These are phyloP conservation scores for Ormyrus rosae DNA, from an alignment of 2,888 invertebrate species.

Conservation along the genomic window DNA sequence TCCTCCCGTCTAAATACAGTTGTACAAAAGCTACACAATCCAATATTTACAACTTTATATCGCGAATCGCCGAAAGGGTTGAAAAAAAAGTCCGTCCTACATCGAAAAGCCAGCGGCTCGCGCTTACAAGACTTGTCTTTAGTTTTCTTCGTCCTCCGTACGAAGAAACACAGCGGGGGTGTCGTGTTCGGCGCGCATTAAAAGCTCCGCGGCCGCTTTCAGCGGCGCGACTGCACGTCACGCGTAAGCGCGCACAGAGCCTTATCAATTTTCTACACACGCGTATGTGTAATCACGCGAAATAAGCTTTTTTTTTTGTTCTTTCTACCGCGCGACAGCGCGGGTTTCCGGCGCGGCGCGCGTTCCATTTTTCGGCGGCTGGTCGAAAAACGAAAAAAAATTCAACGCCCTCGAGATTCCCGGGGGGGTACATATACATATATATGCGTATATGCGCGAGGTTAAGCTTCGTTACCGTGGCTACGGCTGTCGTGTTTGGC, in stretches of 20 bases:
- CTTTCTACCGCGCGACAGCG: no score
- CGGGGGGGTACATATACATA: neutral
- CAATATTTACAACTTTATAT: neutral
- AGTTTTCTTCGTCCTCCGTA: slow-evolving; percentile 7
- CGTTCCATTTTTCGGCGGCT: slow-evolving; percentile 13
- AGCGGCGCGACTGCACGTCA: slow-evolving; percentile 2
- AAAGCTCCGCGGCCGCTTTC: slow-evolving; percentile 29
- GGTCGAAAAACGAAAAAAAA: slow-evolving; percentile 16
- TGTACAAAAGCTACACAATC: neutral
- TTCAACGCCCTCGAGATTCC: slow-evolving; percentile 30
- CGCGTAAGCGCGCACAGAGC: neutral
- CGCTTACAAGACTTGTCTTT: neutral
- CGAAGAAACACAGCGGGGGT: neutral
- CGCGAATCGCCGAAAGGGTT: neutral
- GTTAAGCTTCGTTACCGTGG: slow-evolving; percentile 54
- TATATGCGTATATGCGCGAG: slow-evolving; percentile 42
- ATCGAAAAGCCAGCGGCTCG: neutral
- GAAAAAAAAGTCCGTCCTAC: neutral
- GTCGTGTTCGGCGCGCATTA: slow-evolving; percentile 36
- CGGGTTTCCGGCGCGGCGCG: neutral
- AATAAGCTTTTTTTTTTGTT: no score
- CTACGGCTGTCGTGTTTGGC: slow-evolving; percentile 57
- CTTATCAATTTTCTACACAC: slow-evolving; percentile 15
- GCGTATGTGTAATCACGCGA: no score
- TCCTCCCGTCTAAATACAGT: no score